A percentile compares a stretch with the other conserved stretches of the same genome.
Conservation (phyloP, 2,797 vertebrate genomes). For the Carapus acus region DNA sequence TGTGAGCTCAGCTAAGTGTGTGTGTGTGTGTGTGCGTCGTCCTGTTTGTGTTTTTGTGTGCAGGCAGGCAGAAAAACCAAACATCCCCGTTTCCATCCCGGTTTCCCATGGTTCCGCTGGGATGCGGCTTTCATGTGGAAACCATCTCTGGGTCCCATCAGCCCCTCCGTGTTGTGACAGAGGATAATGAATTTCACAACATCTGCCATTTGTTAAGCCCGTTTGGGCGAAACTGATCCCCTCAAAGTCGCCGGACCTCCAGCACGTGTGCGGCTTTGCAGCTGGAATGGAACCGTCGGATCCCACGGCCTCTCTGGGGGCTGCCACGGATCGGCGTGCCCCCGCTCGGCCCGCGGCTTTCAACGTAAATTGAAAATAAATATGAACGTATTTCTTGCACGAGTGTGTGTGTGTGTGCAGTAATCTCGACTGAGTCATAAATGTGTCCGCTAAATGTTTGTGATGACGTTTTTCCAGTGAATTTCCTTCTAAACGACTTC, state of each 20-base stretch:
- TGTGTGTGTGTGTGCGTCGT: too few species aligned
- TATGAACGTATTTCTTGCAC: too few species aligned
- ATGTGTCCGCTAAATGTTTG: neutral
- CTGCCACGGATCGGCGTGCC: constrained; percentile 15
- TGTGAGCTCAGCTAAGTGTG: too few species aligned
- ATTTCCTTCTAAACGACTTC: too few species aligned
- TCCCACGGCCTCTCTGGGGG: constrained; percentile 48
- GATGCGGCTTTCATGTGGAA: constrained; percentile 66
- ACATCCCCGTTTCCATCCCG: constrained; percentile 48
- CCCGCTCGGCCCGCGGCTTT: too few species aligned
- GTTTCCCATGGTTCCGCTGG: constrained; percentile 59
- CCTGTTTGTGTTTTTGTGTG: constrained; percentile 58
- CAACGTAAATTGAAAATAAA: too few species aligned
- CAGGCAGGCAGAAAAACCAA: constrained; percentile 48
- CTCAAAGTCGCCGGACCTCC: constrained; percentile 63
- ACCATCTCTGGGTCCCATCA: constrained; percentile 55
- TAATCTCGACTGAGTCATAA: neutral
- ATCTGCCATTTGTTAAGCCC: constrained; percentile 71
- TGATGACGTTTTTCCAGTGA: neutral
- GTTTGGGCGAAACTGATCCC: constrained; percentile 67
- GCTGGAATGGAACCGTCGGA: constrained; percentile 59
- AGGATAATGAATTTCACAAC: constrained; percentile 69
- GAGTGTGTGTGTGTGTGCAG: too few species aligned
- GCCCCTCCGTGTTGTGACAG: constrained; percentile 64
- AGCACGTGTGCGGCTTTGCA: constrained; percentile 45